These are phyloP conservation scores for Metopolophium dirhodum DNA, from an alignment of 1,140 invertebrate species.

Conservation along the genomic window DNA sequence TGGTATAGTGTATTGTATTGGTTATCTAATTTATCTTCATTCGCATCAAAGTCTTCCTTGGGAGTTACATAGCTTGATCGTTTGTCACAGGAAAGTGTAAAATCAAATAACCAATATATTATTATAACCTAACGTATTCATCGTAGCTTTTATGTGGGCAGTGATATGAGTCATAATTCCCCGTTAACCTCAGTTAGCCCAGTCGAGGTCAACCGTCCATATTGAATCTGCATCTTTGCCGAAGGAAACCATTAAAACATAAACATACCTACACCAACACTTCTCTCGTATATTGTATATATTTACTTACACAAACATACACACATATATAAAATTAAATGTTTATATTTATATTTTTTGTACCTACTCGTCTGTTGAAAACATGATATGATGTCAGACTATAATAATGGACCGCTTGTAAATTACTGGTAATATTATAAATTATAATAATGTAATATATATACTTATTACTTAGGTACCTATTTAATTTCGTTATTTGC, in stretches of 20 bases:
- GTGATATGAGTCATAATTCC: slow-evolving; percentile 48
- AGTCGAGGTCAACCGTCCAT: slow-evolving; percentile 52
- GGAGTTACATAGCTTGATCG: neutral
- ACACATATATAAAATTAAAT: neutral
- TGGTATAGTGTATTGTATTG: neutral
- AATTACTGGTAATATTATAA: slow-evolving; percentile 27
- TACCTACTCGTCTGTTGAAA: slow-evolving; percentile 36
- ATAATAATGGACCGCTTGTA: slow-evolving; percentile 5
- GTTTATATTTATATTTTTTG: neutral
- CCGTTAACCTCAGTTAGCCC: slow-evolving; percentile 49
- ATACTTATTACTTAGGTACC: neutral
- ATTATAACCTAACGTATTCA: slow-evolving; percentile 40
- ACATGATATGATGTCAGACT: slow-evolving; percentile 35
- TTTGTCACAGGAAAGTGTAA: slow-evolving; percentile 27
- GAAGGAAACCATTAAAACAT: slow-evolving; percentile 43
- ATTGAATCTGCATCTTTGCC: slow-evolving; percentile 48
- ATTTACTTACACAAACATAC: neutral
- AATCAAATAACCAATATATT: slow-evolving; percentile 18
- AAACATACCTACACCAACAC: slow-evolving; percentile 30
- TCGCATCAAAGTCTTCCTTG: neutral
- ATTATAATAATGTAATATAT: neutral
- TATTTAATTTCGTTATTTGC: neutral
- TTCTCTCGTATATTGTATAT: neutral
- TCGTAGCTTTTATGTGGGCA: slow-evolving; percentile 51
- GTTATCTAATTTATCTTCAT: slow-evolving; percentile 11